phyloP scores from a whole-genome alignment of 2,888 invertebrate genomes.

The Epinotia demarniana region DNA sequence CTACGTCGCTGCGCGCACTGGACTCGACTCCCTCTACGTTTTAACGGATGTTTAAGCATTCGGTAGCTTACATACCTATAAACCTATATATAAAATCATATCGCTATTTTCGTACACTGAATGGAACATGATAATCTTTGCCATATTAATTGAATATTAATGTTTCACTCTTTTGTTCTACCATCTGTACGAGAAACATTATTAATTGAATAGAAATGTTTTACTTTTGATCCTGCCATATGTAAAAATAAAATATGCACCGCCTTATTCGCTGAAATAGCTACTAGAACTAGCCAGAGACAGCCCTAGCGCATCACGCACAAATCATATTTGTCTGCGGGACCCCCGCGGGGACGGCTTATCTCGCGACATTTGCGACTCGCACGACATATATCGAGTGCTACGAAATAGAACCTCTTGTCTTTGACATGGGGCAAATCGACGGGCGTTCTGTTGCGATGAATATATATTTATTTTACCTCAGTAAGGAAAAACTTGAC shows the following conservation, averaged over 20 bases:
- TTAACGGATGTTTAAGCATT: too few species aligned
- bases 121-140: too few species aligned
- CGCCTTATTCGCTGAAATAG: neutral
- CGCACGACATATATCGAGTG: conserved; percentile 33
- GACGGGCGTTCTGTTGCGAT: conserved; percentile 4
- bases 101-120: too few species aligned
- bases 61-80: too few species aligned
- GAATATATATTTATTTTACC: conserved; percentile 7
- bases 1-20: too few species aligned
- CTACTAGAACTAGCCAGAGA: neutral
- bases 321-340: conserved; percentile 51
- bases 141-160: too few species aligned
- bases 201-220: too few species aligned
- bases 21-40: too few species aligned
- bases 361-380: conserved; percentile 26
- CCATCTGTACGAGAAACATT: neutral
- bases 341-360: conserved; percentile 44
- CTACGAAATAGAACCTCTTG: conserved; percentile 26
- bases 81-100: too few species aligned
- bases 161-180: too few species aligned
- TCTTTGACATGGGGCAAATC: conserved; percentile 18
- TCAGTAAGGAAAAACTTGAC: neutral
- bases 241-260: neutral
- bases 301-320: conserved; percentile 47
- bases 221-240: neutral